Conservation (phyloP, 2,888 invertebrate genomes). For the Nasonovia ribisnigri region DNA sequence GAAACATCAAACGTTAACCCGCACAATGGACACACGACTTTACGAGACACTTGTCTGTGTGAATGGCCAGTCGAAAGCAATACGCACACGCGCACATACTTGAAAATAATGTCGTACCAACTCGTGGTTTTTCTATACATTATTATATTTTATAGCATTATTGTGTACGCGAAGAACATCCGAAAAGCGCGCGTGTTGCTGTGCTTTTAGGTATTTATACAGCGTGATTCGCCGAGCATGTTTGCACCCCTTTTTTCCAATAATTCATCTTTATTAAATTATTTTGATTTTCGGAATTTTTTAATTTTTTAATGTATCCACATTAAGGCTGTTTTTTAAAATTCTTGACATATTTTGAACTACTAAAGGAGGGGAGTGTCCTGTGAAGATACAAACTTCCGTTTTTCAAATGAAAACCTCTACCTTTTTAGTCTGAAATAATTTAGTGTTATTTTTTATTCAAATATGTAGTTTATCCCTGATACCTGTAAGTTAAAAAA, state of each 20-base stretch:
- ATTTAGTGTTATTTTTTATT: too few species aligned
- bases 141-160: not conserved
- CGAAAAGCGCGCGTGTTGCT: not conserved
- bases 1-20: constrained; percentile 34
- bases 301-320: too few species aligned
- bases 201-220: not conserved
- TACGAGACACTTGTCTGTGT: not conserved
- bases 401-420: too few species aligned
- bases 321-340: too few species aligned
- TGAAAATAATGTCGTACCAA: not conserved
- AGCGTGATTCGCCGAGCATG: not conserved
- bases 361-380: too few species aligned
- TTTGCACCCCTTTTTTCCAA: not conserved
- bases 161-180: not conserved
- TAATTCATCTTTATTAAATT: too few species aligned
- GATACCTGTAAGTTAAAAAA: not conserved
- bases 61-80: not conserved
- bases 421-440: too few species aligned
- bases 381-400: too few species aligned
- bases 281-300: too few species aligned
- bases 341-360: too few species aligned
- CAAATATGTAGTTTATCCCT: not conserved
- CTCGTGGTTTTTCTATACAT: not conserved
- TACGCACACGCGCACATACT: not conserved
- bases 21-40: constrained; percentile 20